phyloP scores from a whole-genome alignment of 2,888 invertebrate species.

The Aelia acuminata region DNA sequence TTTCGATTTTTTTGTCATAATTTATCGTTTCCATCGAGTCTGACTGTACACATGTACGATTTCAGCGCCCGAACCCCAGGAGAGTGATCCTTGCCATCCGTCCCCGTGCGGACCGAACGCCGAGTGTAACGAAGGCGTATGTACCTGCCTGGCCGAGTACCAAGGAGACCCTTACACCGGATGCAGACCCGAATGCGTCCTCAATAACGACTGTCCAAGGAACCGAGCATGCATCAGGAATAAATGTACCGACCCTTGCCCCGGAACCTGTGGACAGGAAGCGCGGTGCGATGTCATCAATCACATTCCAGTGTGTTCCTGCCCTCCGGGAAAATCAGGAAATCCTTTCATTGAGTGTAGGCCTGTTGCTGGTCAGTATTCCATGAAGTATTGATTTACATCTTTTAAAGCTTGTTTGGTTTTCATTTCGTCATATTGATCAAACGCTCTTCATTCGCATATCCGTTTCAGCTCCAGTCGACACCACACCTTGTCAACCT shows the following conservation, averaged over 20 bases:
- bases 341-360: conserved; percentile 73
- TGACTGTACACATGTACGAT: neutral
- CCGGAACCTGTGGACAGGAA: conserved; percentile 78
- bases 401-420: neutral
- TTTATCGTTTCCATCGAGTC: neutral
- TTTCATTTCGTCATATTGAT: neutral
- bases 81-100: conserved; percentile 75
- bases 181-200: conserved; percentile 81
- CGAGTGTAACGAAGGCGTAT: conserved; percentile 81
- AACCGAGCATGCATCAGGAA: conserved; percentile 78
- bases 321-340: conserved; percentile 77
- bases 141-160: conserved; percentile 80
- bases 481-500: conserved; percentile 74
- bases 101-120: conserved; percentile 86
- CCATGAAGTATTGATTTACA: conserved; percentile 68
- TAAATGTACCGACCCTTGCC: conserved; percentile 80
- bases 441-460: conserved; percentile 19
- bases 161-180: conserved; percentile 80
- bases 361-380: conserved; percentile 57
- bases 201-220: conserved; percentile 69
- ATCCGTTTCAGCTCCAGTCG: conserved; percentile 67
- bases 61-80: conserved; percentile 70
- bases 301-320: conserved; percentile 81
- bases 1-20: neutral
- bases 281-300: conserved; percentile 79